A percentile compares a stretch with the other conserved stretches of the same genome.
These are phyloP conservation scores for Gobio occitaniae DNA, from an alignment of 2,797 vertebrate genomes.

Conservation along the genomic window DNA sequence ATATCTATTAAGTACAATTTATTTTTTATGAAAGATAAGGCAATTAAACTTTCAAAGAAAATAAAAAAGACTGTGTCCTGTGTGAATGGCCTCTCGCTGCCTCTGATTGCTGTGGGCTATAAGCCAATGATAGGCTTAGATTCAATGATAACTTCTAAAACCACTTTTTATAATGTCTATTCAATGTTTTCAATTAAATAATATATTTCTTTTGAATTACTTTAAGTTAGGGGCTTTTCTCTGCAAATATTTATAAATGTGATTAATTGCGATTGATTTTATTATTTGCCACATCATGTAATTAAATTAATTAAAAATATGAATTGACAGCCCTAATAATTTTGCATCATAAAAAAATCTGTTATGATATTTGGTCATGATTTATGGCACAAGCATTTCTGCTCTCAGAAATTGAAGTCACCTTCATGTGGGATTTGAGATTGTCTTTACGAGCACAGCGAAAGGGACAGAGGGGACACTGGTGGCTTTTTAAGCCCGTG, in stretches of 20 bases:
- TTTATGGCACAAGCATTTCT: conserved; percentile 14
- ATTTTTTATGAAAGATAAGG: not conserved
- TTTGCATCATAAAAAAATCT: conserved; percentile 12
- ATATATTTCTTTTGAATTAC: not conserved
- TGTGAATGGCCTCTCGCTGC: not conserved
- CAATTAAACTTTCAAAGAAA: not conserved
- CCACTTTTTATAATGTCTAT: not conserved
- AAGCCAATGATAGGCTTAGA: not conserved
- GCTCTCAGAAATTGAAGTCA: conserved; percentile 67
- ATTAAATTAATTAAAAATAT: conserved; percentile 10
- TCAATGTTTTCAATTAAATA: not conserved
- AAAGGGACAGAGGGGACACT: conserved; percentile 98
- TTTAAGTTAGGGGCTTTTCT: not conserved
- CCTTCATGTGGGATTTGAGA: conserved; percentile 99
- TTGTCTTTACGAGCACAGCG: conserved; percentile 99
- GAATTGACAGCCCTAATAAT: conserved; percentile 1
- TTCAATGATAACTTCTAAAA: not conserved
- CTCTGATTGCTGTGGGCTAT: not conserved
- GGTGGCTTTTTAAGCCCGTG: conserved; percentile 99
- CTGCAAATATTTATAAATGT: not conserved
- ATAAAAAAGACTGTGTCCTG: not conserved
- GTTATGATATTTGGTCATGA: not conserved
- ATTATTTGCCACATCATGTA: not conserved
- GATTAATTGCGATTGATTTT: not conserved
- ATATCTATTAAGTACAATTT: not conserved